Percentiles rank a stretch among this genome's conserved stretches.
Conservation (phyloP, 2,113 vertebrate species). For the Apeltes quadracus region DNA sequence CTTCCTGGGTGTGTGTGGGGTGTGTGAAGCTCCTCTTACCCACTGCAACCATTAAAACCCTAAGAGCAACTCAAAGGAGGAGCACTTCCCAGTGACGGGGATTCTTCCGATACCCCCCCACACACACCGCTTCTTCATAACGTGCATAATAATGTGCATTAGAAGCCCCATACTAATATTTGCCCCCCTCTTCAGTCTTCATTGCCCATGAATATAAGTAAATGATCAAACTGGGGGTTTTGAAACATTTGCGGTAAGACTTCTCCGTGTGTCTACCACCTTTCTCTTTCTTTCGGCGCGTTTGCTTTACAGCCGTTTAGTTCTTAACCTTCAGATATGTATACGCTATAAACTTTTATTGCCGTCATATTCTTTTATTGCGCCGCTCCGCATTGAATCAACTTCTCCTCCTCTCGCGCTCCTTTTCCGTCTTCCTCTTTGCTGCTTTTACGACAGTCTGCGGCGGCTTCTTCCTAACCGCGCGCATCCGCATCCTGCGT, state of each 20-base stretch:
- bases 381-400: slow-evolving; percentile 88
- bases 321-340: slow-evolving; percentile 99
- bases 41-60: not conserved
- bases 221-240: slow-evolving; percentile 76
- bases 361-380: slow-evolving; percentile 99
- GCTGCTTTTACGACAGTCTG: slow-evolving; percentile 85
- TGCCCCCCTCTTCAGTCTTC: not conserved
- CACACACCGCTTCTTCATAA: not conserved
- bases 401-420: slow-evolving; percentile 65
- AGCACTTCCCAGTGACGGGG: not conserved
- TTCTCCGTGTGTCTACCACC: slow-evolving; percentile 25
- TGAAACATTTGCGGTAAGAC: slow-evolving; percentile 79
- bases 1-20: not conserved
- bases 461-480: slow-evolving; percentile 62
- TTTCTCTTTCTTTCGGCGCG: slow-evolving; percentile 75
- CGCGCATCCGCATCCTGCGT: slow-evolving; percentile 44
- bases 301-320: slow-evolving; percentile 98
- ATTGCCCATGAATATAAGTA: slow-evolving; percentile 22
- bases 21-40: not conserved
- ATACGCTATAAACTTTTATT: slow-evolving; percentile 99
- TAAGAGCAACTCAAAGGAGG: not conserved
- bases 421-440: slow-evolving; percentile 49
- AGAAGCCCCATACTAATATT: not conserved
- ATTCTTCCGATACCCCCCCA: not conserved
- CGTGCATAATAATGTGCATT: not conserved